Percentiles rank a stretch among this genome's conserved stretches.
Conservation (phyloP, 2,888 invertebrate genomes). For the Anthrax anthrax region DNA sequence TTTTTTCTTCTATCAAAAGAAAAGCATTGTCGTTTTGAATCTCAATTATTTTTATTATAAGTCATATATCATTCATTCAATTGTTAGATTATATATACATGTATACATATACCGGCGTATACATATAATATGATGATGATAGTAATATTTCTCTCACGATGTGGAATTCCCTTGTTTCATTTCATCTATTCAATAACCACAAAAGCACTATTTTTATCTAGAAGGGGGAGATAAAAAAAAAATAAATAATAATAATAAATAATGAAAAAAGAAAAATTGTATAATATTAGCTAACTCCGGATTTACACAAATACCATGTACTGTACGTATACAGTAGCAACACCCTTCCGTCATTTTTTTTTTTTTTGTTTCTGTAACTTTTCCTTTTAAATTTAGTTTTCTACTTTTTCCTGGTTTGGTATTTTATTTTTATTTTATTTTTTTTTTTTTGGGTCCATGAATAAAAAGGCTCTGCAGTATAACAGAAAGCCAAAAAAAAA, state of each 20-base stretch:
- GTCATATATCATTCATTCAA: neutral
- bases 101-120: no score
- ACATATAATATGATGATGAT: no score
- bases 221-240: no score
- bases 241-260: no score
- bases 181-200: neutral
- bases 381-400: neutral
- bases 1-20: neutral
- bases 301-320: no score
- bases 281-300: no score
- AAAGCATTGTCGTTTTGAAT: neutral
- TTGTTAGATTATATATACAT: neutral
- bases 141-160: no score
- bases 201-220: neutral
- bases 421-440: no score
- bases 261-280: no score
- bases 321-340: neutral
- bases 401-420: no score
- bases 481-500: no score
- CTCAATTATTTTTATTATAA: neutral
- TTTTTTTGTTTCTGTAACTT: neutral
- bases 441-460: neutral
- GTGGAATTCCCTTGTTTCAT: neutral
- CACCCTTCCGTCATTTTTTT: neutral
- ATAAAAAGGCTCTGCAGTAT: neutral